Evolutionary conservation across 2,113 vertebrate species (phyloP).

Genomic region (Silurus meridionalis): DNA sequence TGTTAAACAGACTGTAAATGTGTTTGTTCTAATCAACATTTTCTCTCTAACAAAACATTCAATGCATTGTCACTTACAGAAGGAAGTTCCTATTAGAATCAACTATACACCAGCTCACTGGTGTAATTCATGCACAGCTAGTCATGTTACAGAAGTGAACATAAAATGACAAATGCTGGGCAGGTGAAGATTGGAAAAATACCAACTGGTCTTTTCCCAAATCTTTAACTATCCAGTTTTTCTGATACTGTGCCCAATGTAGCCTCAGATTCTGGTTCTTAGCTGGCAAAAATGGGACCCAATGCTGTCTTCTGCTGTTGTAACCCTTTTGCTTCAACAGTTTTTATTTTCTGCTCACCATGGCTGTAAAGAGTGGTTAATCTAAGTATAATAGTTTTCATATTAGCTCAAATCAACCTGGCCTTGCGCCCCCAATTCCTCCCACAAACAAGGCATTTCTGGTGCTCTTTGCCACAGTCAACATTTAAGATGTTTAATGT

Average conservation of each 20-base stretch:
- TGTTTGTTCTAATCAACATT: background rate
- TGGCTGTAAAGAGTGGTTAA: background rate
- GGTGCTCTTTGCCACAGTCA: background rate
- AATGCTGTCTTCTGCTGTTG: background rate
- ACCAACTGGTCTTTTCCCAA: background rate
- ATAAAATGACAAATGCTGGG: background rate
- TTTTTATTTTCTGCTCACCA: background rate
- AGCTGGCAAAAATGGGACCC: background rate
- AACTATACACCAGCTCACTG: background rate
- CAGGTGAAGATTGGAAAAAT: background rate
- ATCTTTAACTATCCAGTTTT: background rate
- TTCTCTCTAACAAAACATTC: background rate
- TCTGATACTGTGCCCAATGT: background rate
- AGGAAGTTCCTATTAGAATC: background rate
- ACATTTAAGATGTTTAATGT: background rate
- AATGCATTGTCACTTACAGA: background rate
- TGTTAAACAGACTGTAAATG: background rate
- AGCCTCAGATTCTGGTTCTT: background rate
- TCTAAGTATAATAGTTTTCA: background rate
- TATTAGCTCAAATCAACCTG: background rate
- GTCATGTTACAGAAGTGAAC: background rate
- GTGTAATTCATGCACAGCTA: background rate
- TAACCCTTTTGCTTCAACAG: background rate
- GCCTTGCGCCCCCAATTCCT: background rate
- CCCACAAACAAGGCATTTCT: background rate